Conservation (phyloP, 2,888 invertebrate genomes). For the Epinotia brunnichana region DNA sequence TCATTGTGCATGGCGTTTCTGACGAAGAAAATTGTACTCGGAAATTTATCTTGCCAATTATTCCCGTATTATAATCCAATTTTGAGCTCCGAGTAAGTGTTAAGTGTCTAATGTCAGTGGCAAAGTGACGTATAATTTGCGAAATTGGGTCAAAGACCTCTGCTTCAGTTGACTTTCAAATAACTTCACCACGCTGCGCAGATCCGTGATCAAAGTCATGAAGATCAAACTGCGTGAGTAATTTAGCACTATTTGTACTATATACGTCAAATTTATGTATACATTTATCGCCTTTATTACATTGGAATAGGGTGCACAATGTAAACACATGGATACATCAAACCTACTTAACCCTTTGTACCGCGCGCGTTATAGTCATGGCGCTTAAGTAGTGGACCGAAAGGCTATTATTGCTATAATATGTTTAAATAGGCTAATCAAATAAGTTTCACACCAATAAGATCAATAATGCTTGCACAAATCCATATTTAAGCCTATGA, state of each 20-base stretch:
- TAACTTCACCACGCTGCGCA: constrained; percentile 77
- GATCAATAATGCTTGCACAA: too few species aligned
- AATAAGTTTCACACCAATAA: too few species aligned
- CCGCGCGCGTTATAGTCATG: not conserved
- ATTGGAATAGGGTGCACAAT: not conserved
- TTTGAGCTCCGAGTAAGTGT: constrained; percentile 31
- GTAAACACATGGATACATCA: not conserved
- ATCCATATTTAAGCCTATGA: too few species aligned
- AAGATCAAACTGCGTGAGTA: constrained; percentile 82
- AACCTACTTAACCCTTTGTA: not conserved
- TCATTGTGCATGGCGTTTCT: constrained; percentile 13
- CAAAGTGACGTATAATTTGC: constrained; percentile 41
- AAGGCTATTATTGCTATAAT: too few species aligned
- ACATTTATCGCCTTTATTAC: not conserved
- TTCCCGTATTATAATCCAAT: constrained; percentile 18
- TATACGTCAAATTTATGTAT: not conserved
- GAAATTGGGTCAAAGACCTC: constrained; percentile 41
- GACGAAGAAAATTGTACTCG: constrained; percentile 12
- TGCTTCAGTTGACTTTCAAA: constrained; percentile 51
- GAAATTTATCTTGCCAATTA: constrained; percentile 17
- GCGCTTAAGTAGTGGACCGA: too few species aligned
- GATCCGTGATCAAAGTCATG: constrained; percentile 82
- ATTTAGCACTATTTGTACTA: constrained; percentile 18
- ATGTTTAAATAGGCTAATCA: too few species aligned
- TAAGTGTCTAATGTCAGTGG: constrained; percentile 43